phyloP scores from a whole-genome alignment of 1,140 invertebrate genomes.

The Drosophila sechellia region DNA sequence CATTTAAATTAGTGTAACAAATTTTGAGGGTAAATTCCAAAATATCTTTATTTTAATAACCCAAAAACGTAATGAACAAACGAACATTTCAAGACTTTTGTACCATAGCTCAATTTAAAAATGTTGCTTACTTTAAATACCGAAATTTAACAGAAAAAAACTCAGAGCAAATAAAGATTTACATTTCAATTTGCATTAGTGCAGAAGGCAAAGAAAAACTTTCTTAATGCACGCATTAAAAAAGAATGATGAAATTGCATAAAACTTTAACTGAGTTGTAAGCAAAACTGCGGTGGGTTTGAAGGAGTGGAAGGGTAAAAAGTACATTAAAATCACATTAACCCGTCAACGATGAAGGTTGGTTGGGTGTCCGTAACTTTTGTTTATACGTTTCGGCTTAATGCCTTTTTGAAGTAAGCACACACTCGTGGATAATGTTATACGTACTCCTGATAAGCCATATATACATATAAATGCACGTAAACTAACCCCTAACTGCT shows the following conservation, averaged over 20 bases:
- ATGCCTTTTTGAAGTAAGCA: conserved; percentile 73
- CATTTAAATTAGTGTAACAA: not conserved
- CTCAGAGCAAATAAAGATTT: conserved; percentile 21
- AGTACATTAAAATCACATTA: conserved; percentile 83
- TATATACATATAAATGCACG: conserved; percentile 7
- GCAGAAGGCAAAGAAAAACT: conserved; percentile 31
- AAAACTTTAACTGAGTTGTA: conserved; percentile 49
- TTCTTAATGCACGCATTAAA: conserved; percentile 50
- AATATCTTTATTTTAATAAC: no score
- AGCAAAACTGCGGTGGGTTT: conserved; percentile 1
- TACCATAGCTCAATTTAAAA: no score
- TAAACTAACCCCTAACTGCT: conserved; percentile 33
- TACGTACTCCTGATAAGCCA: conserved; percentile 18
- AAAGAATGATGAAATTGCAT: conserved; percentile 44
- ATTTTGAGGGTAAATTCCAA: not conserved
- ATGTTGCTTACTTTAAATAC: not conserved
- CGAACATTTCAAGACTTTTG: no score
- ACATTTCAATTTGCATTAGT: conserved; percentile 48
- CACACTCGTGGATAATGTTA: conserved; percentile 20
- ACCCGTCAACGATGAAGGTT: conserved; percentile 76
- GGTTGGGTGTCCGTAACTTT: conserved; percentile 77
- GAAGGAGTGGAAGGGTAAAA: conserved; percentile 44
- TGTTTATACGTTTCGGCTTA: conserved; percentile 72
- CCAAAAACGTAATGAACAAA: no score
- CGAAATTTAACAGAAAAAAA: not conserved